Base-by-base conservation (phyloP, 2,797 vertebrate species). In the Crotalus adamanteus region DNA sequence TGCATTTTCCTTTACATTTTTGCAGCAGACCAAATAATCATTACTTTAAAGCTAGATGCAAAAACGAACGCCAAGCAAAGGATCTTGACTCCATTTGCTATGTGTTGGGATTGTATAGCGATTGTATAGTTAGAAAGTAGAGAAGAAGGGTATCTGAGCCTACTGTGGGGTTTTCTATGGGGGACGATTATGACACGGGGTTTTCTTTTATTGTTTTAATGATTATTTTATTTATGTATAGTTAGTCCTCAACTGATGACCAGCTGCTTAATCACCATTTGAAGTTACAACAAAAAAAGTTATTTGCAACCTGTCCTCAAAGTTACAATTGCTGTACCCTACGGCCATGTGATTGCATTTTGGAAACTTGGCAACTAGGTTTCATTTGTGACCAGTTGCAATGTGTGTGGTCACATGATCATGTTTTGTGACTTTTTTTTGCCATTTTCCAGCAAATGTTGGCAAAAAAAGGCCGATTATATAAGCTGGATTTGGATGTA, bases 11-110 rank as follows among this genome's bases (percentile, higher is more conserved):
- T 16, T 92, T 61, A 42, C 47, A 3, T 2, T 37, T 85, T 59
- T 51, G 57, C 56, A 28, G 87, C 89, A 53, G 55, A 93, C 63
- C 93, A 95, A 95, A 88, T 89, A 94, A 47, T 47, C 90, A 91
- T 12, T 88, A 59, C 13, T 89, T 91, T 91, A 12, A 47, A 42
- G 92, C 94, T 42, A 51, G 7, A 57, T 28, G 31, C 0, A 0
- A 2, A 86, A 12, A 12, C 92, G 16, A 53, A 51, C 91, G 55
- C 83, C 94, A 94, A 94, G 92, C 20, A 13, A 65, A 0, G 56
- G 91, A 93, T 26, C 47, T 94, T 94, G 93, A 20, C 86, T 93
- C 93, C 0, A 53, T 91, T 91, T 91, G 5, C 4, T 69, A 69
- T 28, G 5, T 69, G n/a, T 31, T 69, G n/a, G 65, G 47, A 51